Percentiles rank a stretch among this genome's conserved stretches.
These are phyloP conservation scores for Rhagium mordax DNA, from an alignment of 2,888 invertebrate genomes.

Conservation along the genomic window DNA sequence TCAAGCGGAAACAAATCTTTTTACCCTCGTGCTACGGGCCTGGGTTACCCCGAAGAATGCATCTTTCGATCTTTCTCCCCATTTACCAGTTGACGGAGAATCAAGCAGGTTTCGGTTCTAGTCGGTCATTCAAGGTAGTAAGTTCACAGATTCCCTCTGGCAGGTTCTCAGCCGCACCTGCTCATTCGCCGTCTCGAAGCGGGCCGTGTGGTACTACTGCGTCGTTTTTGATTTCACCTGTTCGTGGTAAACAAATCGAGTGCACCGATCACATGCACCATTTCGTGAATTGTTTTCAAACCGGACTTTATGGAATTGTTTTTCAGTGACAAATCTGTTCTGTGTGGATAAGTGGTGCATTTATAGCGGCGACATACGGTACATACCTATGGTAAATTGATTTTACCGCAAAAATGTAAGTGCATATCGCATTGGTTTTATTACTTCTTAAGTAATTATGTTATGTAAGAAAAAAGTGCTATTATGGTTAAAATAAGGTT, in stretches of 20 bases:
- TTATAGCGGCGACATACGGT: background rate
- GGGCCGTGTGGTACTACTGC: conserved; percentile 26
- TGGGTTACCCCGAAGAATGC: conserved; percentile 13
- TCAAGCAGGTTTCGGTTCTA: conserved; percentile 56
- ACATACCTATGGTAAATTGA: conserved; percentile 1
- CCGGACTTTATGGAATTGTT: background rate
- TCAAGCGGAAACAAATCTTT: background rate
- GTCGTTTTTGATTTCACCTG: conserved; percentile 34
- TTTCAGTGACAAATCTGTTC: background rate
- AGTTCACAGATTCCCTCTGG: conserved; percentile 59
- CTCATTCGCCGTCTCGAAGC: conserved; percentile 37
- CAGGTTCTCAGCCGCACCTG: conserved; percentile 51
- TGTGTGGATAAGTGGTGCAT: conserved; percentile 1
- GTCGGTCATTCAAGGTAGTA: conserved; percentile 64
- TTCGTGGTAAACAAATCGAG: conserved; percentile 32
- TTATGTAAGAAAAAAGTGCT: too few relatives aligned
- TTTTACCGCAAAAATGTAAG: conserved; percentile 18
- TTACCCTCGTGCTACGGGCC: background rate
- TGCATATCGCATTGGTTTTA: conserved; percentile 5
- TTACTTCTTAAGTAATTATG: background rate
- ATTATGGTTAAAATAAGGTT: too few relatives aligned
- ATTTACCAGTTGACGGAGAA: conserved; percentile 7
- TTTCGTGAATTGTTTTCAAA: conserved; percentile 3
- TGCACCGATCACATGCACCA: conserved; percentile 2
- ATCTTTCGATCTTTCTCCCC: conserved; percentile 17